These are phyloP conservation scores for Diaprepes abbreviatus DNA, from an alignment of 2,888 invertebrate genomes.

Conservation along the genomic window DNA sequence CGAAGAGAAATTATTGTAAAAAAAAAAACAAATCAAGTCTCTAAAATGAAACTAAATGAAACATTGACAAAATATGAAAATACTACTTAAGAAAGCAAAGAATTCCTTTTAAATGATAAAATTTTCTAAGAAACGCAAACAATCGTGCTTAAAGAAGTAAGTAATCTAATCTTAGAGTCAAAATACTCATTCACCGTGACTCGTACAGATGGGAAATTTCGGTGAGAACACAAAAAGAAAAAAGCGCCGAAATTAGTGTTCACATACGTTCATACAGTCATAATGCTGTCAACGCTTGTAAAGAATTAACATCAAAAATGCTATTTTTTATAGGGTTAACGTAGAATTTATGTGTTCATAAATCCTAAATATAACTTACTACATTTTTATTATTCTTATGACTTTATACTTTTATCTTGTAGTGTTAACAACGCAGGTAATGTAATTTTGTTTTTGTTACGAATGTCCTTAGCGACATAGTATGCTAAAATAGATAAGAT, in stretches of 20 bases:
- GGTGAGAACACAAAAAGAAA: constrained; percentile 21
- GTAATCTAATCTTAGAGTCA: constrained; percentile 19
- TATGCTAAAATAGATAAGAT: too few species aligned
- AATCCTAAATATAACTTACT: background rate
- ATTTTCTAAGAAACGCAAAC: constrained; percentile 2
- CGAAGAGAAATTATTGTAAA: too few species aligned
- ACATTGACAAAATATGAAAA: too few species aligned
- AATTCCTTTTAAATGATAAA: background rate
- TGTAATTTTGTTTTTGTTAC: too few species aligned
- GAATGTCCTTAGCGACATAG: too few species aligned
- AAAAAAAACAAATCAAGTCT: too few species aligned
- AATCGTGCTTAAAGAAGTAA: background rate
- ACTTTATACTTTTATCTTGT: too few species aligned
- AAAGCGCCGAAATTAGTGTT: constrained; percentile 14
- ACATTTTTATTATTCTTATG: background rate
- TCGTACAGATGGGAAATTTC: constrained; percentile 19
- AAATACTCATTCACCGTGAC: background rate
- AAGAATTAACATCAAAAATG: constrained; percentile 17
- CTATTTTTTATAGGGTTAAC: constrained; percentile 4
- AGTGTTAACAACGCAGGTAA: too few species aligned
- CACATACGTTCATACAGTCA: constrained; percentile 1
- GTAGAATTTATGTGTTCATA: constrained; percentile 1
- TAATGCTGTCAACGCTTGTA: constrained; percentile 10
- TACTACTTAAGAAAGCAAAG: background rate
- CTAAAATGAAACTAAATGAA: too few species aligned